phyloP scores from a whole-genome alignment of 2,888 invertebrate species.

The Lamproptera curius region DNA sequence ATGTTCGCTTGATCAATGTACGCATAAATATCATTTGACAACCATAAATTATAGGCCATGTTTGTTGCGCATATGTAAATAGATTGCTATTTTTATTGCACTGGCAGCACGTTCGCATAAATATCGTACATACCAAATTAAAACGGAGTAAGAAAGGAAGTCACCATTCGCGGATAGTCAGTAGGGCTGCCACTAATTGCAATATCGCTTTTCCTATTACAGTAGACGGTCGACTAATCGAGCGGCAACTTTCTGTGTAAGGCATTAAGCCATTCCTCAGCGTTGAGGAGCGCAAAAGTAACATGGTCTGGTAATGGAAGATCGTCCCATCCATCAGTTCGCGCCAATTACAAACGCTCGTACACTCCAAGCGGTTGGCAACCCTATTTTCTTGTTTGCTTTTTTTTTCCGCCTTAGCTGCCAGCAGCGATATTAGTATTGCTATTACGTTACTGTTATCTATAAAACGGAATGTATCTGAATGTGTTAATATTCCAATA shows the following conservation, averaged over 20 bases:
- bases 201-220: constrained; percentile 3
- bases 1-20: no score
- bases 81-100: constrained; percentile 26
- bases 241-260: constrained; percentile 21
- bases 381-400: constrained; percentile 52
- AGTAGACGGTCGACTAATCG: neutral
- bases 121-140: constrained; percentile 16
- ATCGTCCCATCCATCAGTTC: constrained; percentile 48
- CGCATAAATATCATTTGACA: neutral
- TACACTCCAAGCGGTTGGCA: constrained; percentile 52
- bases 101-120: constrained; percentile 1
- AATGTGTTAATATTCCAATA: constrained; percentile 2
- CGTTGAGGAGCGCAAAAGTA: constrained; percentile 2
- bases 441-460: neutral
- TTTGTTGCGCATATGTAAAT: constrained; percentile 30
- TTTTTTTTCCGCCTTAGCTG: constrained; percentile 25
- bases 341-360: constrained; percentile 69
- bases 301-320: constrained; percentile 27
- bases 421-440: neutral
- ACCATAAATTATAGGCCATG: neutral
- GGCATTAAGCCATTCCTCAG: constrained; percentile 19
- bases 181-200: constrained; percentile 11
- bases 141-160: constrained; percentile 9
- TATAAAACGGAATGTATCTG: no score
- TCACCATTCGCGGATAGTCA: constrained; percentile 1